Conservation (phyloP, 1,140 invertebrate species). For the Fopius arisanus region DNA sequence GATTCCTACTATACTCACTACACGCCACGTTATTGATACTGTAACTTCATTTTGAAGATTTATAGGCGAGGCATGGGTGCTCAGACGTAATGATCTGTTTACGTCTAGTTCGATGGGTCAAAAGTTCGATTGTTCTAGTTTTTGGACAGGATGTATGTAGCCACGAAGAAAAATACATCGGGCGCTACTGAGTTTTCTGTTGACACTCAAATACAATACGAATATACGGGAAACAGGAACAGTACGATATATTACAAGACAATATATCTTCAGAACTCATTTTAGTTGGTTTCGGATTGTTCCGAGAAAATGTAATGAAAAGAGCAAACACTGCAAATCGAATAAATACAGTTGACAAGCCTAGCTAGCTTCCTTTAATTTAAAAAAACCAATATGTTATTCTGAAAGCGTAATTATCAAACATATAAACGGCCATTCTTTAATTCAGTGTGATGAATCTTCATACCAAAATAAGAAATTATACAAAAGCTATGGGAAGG, state of each 20-base stretch:
- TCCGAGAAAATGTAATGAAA: not conserved
- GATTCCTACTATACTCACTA: not conserved
- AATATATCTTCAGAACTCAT: not conserved
- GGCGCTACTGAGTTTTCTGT: not conserved
- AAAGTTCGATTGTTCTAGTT: not conserved
- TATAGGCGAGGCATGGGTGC: not conserved
- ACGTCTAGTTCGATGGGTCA: slow-evolving; percentile 1
- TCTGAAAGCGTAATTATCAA: too few species aligned
- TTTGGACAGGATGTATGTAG: not conserved
- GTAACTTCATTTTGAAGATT: not conserved
- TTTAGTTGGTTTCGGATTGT: not conserved
- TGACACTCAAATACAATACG: not conserved
- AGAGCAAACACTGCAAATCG: not conserved
- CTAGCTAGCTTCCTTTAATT: too few species aligned
- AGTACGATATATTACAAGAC: not conserved
- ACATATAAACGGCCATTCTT: too few species aligned
- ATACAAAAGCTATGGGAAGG: too few species aligned
- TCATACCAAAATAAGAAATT: too few species aligned
- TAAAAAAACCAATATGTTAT: too few species aligned
- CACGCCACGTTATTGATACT: not conserved
- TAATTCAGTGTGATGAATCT: too few species aligned
- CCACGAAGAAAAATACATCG: not conserved
- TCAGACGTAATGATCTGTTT: not conserved
- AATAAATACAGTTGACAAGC: not conserved
- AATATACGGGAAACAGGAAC: not conserved